Evolutionary conservation across 2,113 vertebrate genomes (phyloP).

Genomic region (Okapia johnstoni): DNA sequence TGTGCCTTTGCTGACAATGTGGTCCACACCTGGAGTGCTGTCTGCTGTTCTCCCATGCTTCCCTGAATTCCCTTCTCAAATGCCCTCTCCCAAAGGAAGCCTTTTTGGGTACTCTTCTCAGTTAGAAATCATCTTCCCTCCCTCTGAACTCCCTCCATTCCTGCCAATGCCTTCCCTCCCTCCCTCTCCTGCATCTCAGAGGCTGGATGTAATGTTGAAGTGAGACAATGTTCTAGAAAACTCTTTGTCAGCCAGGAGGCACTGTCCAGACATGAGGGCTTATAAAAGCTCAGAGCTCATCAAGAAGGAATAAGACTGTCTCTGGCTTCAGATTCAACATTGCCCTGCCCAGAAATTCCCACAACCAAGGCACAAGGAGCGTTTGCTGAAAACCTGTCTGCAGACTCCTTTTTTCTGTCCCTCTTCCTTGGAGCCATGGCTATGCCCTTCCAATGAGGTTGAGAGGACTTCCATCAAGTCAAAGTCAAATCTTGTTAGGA

Average conservation of each 20-base stretch:
- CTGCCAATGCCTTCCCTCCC: neutral
- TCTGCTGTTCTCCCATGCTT: neutral
- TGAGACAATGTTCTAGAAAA: neutral
- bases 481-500: neutral
- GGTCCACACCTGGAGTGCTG: neutral
- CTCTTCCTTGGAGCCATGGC: neutral
- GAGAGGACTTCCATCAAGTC: neutral
- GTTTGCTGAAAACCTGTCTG: no score
- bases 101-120: neutral
- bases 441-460: neutral
- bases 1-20: neutral
- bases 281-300: neutral
- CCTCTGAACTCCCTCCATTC: neutral
- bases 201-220: neutral
- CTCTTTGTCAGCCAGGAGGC: neutral
- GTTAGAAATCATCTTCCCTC: neutral
- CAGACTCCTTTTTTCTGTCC: neutral
- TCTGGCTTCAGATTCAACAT: accelerated
- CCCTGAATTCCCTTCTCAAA: neutral
- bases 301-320: neutral
- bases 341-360: neutral
- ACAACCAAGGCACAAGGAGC: neutral
- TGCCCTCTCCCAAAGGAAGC: neutral
- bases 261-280: neutral
- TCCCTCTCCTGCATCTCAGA: neutral